These are phyloP conservation scores for Luffia ferchaultella DNA, from an alignment of 2,888 invertebrate genomes.

Conservation along the genomic window DNA sequence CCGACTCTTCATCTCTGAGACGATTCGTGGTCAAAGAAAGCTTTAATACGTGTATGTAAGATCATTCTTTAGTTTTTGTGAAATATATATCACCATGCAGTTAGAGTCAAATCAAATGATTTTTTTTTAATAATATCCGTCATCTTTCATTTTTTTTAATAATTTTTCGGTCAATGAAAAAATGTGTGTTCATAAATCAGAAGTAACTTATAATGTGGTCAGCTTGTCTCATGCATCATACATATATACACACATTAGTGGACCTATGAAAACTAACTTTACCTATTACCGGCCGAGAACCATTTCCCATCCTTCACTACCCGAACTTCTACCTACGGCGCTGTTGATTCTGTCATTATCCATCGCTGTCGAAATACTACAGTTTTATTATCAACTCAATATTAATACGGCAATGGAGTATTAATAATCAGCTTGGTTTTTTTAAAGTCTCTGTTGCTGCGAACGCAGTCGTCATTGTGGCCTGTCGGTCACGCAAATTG, in stretches of 20 bases:
- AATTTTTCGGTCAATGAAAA: constrained; percentile 3
- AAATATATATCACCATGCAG: too few relatives aligned
- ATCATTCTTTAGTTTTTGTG: too few relatives aligned
- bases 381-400: neutral
- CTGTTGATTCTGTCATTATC: neutral
- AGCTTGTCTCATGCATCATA: constrained; percentile 29
- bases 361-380: neutral
- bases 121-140: neutral
- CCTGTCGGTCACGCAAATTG: neutral
- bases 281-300: constrained; percentile 28
- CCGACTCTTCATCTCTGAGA: too few relatives aligned
- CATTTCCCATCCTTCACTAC: constrained; percentile 13
- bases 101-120: too few relatives aligned
- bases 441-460: neutral
- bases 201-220: constrained; percentile 16
- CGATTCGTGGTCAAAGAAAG: too few relatives aligned
- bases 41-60: too few relatives aligned
- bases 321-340: neutral
- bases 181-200: constrained; percentile 3
- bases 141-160: neutral
- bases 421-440: neutral
- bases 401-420: neutral
- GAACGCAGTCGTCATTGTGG: neutral
- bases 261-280: constrained; percentile 37
- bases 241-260: constrained; percentile 26